Evolutionary conservation across 2,888 invertebrate species (phyloP).

Genomic region (Chironomus riparius): DNA sequence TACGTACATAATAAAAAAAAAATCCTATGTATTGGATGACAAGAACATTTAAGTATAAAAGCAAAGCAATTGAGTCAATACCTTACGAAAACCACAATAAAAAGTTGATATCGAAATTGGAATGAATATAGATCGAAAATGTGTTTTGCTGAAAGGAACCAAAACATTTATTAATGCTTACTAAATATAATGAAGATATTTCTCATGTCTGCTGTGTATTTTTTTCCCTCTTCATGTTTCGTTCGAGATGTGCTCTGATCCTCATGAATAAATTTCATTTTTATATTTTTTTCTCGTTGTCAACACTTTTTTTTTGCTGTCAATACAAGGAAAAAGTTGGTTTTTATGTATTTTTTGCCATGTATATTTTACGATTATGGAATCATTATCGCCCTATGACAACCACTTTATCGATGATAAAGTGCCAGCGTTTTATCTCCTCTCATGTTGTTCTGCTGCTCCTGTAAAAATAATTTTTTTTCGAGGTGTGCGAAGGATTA

Average conservation of each 20-base stretch:
- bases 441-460: background rate
- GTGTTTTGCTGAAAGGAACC: background rate
- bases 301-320: background rate
- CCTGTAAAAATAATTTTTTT: background rate
- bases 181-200: background rate
- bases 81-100: no score
- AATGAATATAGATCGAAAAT: background rate
- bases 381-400: constrained; percentile 17
- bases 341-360: constrained; percentile 1
- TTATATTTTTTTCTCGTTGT: background rate
- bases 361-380: constrained; percentile 6
- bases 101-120: no score
- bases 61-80: no score
- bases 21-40: no score
- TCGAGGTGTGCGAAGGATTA: background rate
- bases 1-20: no score
- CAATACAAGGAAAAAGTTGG: background rate
- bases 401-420: constrained; percentile 16
- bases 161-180: background rate
- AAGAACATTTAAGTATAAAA: no score
- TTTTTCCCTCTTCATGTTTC: no score
- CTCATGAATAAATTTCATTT: constrained; percentile 7
- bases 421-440: constrained; percentile 1
- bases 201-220: background rate
- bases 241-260: background rate